Base-by-base conservation (phyloP, 1,140 invertebrate species). In the Caenorhabditis latens region DNA sequence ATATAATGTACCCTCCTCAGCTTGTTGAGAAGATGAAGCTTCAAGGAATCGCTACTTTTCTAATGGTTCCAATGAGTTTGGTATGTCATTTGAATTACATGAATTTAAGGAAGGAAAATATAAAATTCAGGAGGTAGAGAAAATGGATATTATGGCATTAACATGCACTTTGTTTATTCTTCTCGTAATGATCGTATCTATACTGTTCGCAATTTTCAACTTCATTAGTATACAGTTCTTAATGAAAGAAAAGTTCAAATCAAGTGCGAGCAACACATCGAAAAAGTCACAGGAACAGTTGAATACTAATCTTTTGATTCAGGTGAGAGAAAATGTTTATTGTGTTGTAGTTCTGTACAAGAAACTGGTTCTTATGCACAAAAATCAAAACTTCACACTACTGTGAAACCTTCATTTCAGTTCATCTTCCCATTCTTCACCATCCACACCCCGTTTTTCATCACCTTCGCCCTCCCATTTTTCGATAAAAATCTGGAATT, bases 351-450 rank as follows among this genome's bases (percentile, higher is more conserved):
- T 32, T 32, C 32, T 32, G 32, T 32, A 32, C 2, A 32, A 32
- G 32, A 32, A 32, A 32, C 1, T 32, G 32, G 2, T 32, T 32
- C n/a, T 32, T 32, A 32, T 32, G 32, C 32, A 32, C 32, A 32
- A 32, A 32, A 32, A 0, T 32, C 32, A 2, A 32, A 32, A 32
- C 2, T 32, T 32, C 32, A 32, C 32, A 32, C 32, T 32, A 1
- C 32, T 32, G 32, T 32, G 2, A 32, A 32, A 32, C 32, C 32
- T 0, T 32, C 2, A 32, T 32, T 58, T 58, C 57, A 58, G 57
- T 58, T 58, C 57, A 58, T 58, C 19, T 58, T 58, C 19, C 57
- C 57, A 58, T 58, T 58, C 8, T 58, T 58, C 57, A 58, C 57
- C 8, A 58, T 58, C n/a, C 57, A 58, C n/a, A 58, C 57, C 8